Conservation (phyloP, 2,888 invertebrate species). For the Acrobasis suavella region DNA sequence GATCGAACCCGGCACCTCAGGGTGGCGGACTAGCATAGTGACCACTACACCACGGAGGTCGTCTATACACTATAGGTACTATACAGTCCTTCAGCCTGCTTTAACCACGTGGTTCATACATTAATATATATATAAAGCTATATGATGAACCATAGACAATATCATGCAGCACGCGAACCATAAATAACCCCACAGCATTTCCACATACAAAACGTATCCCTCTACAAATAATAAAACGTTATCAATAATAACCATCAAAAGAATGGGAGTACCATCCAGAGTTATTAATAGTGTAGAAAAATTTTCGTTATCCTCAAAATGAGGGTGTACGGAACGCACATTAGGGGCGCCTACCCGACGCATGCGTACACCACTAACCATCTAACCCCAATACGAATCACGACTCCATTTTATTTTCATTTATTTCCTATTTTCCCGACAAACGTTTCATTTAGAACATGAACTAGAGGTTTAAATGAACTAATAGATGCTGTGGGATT, state of each 20-base stretch:
- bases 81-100: too few relatives aligned
- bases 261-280: not conserved
- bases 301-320: conserved; percentile 28
- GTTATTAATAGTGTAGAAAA: not conserved
- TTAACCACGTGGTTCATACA: too few relatives aligned
- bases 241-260: not conserved
- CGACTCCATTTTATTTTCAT: conserved; percentile 73
- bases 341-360: conserved; percentile 45
- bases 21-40: too few relatives aligned
- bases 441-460: conserved; percentile 34
- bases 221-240: not conserved
- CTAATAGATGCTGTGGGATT: conserved; percentile 14
- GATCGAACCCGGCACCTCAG: too few relatives aligned
- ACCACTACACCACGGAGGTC: too few relatives aligned
- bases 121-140: too few relatives aligned
- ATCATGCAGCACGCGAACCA: not conserved
- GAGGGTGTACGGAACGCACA: conserved; percentile 49
- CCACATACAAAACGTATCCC: not conserved
- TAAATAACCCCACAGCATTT: not conserved
- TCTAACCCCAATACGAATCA: conserved; percentile 59
- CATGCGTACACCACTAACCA: conserved; percentile 53
- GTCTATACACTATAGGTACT: too few relatives aligned
- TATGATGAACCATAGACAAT: too few relatives aligned
- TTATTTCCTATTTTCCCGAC: conserved; percentile 50
- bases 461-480: conserved; percentile 3